Evolutionary conservation across 1,140 invertebrate genomes (phyloP), one percentile per base, ranked within the genome.

Genomic region (Heterodera schachtii): DNA sequence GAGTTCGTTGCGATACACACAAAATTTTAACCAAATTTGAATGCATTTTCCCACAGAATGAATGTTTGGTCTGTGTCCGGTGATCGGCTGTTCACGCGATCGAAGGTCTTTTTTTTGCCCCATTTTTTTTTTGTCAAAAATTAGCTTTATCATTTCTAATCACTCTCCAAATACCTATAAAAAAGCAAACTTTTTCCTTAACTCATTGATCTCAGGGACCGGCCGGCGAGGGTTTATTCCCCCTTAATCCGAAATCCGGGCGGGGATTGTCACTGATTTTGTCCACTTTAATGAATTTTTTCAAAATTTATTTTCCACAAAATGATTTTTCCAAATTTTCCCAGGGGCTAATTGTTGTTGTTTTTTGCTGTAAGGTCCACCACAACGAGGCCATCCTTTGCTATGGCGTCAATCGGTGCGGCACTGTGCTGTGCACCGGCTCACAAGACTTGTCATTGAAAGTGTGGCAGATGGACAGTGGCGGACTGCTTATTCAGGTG

Each of bases 371-470:
- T n/a, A n/a, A 86, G 77, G 82, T 78, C 13, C 76, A 86, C 78
- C 86, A 87, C 75, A 87, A 83, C n/a, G 86, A 86, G 46, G 87
- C 85, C 46, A 87, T 87, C 60, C 66, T 82, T 4, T 87, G 86
- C 71, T 86, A 85, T 52, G 41, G 77, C 41, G 83, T 85, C 1
- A 87, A 86, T 73, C 75, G 71, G 77, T 82, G 73, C 73, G 86
- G 85, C 2, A 82, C 75, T 11, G 64, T 85, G 46, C 57, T 88
- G 31, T 83, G 87, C 31, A 87, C 86, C 16, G 86, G 86, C 47
- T 88, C 87, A 41, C 73, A 77, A 46, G 86, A 87, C 80, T 75
- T 84, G 47, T 87, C 86, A 13, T 73, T 87, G 11, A 87, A 87
- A 85, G 69, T 88, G 9, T 87, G 86, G 86, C 80, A 83, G 74